Evolutionary conservation across 2,797 vertebrate species (phyloP).

Genomic region (Antrozous pallidus): DNA sequence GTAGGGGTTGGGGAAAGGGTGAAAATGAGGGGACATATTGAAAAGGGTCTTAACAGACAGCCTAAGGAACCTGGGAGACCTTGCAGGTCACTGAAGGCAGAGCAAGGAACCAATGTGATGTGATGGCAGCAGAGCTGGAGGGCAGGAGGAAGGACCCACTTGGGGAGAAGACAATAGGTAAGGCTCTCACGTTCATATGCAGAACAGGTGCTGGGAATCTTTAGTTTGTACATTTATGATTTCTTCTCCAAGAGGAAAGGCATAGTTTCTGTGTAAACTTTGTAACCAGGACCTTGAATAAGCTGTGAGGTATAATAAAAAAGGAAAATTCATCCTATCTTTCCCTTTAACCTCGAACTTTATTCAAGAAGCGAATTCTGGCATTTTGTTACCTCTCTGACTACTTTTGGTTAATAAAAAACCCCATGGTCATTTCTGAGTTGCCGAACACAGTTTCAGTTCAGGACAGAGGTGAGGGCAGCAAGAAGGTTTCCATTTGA

Average conservation of each 20-base stretch:
- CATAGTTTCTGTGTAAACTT: not conserved
- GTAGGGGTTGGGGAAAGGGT: not conserved
- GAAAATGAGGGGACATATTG: not conserved
- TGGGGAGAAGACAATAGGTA: not conserved
- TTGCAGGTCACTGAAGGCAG: not conserved
- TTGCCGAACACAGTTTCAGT: not conserved
- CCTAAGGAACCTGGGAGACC: not conserved
- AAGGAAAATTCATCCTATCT: not conserved
- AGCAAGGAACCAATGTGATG: too few species aligned
- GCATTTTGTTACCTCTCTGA: not conserved
- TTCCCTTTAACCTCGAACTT: not conserved
- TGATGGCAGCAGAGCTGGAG: not conserved
- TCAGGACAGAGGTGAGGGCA: not conserved
- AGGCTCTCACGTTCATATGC: not conserved
- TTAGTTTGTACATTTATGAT: not conserved
- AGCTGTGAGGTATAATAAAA: not conserved
- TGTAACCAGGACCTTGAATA: not conserved
- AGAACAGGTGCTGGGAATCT: not conserved
- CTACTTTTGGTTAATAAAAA: not conserved
- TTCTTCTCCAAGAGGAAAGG: not conserved
- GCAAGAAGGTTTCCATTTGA: not conserved
- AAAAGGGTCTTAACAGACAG: not conserved
- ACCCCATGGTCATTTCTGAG: not conserved
- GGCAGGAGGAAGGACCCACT: not conserved
- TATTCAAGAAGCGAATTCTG: not conserved